Evolutionary conservation across 2,113 vertebrate species (phyloP), one percentile per base, ranked within the genome.

Genomic region (Pachycephala philippinensis): DNA sequence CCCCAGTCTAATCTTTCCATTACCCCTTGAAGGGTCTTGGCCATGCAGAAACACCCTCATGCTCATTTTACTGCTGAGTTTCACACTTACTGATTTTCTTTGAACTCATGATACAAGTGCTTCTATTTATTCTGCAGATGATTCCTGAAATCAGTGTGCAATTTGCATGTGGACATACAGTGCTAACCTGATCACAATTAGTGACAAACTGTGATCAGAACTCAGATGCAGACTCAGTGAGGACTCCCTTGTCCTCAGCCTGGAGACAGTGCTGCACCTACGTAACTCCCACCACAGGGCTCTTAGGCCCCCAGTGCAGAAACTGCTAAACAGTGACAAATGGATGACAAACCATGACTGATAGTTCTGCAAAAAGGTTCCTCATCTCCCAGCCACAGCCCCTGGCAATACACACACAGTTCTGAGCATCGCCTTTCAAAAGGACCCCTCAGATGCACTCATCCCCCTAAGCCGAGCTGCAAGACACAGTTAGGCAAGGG

Each of bases 21-120:
- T 60, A 75, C 40, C 28, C 84, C 49, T 85, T 74, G 78, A 97
- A 96, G 15, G 90, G 69, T 82, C 65, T 77, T 93, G 69, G 81
- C 64, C 78, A 53, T 20, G 59, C n/a, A 95, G 74, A 94, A 96
- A 87, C n/a, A 85, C 33, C 70, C 54, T 82, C 47, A 92, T n/a
- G 61, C 52, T 59, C 56, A 16, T 57, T 66, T 84, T 4, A 74
- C 35, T 72, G 26, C 63, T 82, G 39, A 11, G 87, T 93, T 94
- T 96, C 71, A 88, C 52, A 39, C 59, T 93, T 70, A 65, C 14
- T 70, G 52, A 77, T 89, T 79, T 71, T 30, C 77, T 95, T 89
- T 87, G 85, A 97, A 84, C 45, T 54, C 31, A 3, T 5, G 10
- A 76, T 27, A 28, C 8, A 17, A 45, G 49, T 23, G 40, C 56